phyloP scores from a whole-genome alignment of 2,113 vertebrate genomes.

The Colius striatus region DNA sequence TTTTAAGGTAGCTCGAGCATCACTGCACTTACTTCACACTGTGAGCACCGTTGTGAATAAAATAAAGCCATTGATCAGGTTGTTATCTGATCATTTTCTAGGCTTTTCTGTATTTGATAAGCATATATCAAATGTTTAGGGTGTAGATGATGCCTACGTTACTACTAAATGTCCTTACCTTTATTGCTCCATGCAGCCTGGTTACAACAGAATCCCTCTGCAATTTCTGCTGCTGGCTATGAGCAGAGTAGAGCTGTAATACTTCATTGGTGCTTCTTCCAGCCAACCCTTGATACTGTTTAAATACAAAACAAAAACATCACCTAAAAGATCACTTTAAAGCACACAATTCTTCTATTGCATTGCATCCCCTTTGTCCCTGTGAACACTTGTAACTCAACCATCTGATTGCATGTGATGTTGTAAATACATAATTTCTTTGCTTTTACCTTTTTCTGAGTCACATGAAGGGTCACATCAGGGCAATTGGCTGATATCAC shows the following conservation, averaged over 20 bases:
- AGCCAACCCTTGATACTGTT: conserved; percentile 26
- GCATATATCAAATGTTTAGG: not conserved
- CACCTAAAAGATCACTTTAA: not conserved
- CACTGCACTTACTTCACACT: not conserved
- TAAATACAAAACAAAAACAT: not conserved
- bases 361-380: not conserved
- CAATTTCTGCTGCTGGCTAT: not conserved
- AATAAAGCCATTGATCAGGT: not conserved
- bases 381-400: not conserved
- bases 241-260: not conserved
- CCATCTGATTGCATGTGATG: not conserved
- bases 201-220: not conserved
- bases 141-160: not conserved
- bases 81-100: not conserved
- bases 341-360: not conserved
- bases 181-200: conserved; percentile 15
- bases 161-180: conserved; percentile 44
- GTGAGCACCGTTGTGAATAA: not conserved
- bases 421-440: not conserved
- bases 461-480: not conserved
- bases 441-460: not conserved
- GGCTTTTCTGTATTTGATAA: not conserved
- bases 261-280: not conserved
- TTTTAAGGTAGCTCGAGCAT: not conserved
- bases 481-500: not conserved